Conservation (phyloP, 2,113 vertebrate genomes). For the Melierax canorus region DNA sequence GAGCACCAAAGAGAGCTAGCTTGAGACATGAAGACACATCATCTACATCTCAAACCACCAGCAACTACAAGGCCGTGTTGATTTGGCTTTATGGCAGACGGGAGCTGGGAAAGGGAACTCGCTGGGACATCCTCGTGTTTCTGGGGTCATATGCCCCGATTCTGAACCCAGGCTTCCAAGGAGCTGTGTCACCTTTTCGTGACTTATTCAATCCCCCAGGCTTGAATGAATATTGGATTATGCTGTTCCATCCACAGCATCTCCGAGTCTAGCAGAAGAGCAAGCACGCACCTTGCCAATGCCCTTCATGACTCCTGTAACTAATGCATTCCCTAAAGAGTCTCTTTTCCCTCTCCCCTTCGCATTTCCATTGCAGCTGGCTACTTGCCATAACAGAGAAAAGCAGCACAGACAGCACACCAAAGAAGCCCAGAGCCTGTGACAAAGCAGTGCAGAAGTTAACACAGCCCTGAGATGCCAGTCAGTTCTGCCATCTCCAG, state of each 20-base stretch:
- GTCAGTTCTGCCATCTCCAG: constrained; percentile 2
- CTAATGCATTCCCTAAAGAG: not conserved
- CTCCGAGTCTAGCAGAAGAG: not conserved
- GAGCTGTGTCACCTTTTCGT: not conserved
- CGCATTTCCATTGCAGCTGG: not conserved
- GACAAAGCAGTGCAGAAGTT: constrained; percentile 7
- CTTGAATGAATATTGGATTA: not conserved
- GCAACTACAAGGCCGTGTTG: not conserved
- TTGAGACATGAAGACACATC: not conserved
- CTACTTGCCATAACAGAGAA: not conserved
- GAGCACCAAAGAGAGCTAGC: not conserved
- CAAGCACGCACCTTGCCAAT: not conserved
- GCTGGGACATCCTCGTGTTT: not conserved
- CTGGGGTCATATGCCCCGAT: rapidly evolving
- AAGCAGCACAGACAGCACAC: not conserved
- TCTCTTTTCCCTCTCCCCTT: not conserved
- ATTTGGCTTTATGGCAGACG: not conserved
- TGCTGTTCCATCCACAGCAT: not conserved
- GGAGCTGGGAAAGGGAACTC: not conserved
- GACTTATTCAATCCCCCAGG: not conserved
- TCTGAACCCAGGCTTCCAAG: not conserved
- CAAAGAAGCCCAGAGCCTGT: not conserved
- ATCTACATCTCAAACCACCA: not conserved
- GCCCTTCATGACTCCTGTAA: not conserved
- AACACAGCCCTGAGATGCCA: not conserved